Conservation (phyloP, 2,797 vertebrate species). For the Eremophila alpestris region DNA sequence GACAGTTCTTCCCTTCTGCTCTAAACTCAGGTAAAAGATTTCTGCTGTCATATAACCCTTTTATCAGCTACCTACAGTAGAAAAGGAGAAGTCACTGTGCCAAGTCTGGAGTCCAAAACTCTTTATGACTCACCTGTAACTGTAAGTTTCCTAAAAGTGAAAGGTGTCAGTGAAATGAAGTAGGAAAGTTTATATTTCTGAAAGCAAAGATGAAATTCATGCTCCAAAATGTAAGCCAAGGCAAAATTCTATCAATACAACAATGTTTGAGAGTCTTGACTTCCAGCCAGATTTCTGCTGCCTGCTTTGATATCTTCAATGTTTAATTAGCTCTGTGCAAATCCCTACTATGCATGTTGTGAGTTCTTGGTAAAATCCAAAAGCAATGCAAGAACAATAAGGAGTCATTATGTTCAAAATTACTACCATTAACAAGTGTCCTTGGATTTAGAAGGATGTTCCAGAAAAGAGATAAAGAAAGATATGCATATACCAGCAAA, state of each 20-base stretch:
- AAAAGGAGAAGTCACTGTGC: background rate
- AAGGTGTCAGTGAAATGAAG: slow-evolving; percentile 8
- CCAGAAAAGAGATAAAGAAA: background rate
- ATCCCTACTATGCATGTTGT: background rate
- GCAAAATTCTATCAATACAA: background rate
- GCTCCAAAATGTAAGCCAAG: slow-evolving; percentile 15
- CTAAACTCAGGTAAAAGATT: background rate
- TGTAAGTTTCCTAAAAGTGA: slow-evolving; percentile 23
- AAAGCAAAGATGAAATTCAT: slow-evolving; percentile 10
- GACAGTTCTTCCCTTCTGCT: background rate
- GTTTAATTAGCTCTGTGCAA: background rate
- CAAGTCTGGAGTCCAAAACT: background rate
- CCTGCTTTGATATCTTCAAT: background rate
- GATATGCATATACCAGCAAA: background rate
- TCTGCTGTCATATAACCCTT: background rate
- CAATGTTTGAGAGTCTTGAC: background rate
- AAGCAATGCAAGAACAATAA: background rate
- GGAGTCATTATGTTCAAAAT: background rate
- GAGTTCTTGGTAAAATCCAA: background rate
- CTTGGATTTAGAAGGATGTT: background rate
- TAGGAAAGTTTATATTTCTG: background rate
- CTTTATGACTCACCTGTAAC: slow-evolving; percentile 1
- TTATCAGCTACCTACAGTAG: background rate
- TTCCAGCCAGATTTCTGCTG: background rate
- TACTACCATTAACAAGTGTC: background rate